Conservation (phyloP, 2,888 invertebrate genomes). For the Drosophila paramelanica region DNA sequence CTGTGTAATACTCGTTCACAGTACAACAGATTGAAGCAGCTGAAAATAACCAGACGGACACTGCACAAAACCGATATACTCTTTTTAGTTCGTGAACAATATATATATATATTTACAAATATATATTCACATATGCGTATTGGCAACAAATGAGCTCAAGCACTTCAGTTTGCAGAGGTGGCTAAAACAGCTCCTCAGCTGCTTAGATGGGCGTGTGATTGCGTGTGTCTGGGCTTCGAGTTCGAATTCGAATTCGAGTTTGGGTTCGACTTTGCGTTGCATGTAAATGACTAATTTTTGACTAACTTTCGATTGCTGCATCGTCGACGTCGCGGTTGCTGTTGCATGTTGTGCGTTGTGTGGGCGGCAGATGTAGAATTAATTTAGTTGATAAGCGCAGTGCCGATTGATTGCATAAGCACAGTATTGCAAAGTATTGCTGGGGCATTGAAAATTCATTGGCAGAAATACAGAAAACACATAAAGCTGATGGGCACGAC, state of each 20-base stretch:
- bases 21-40: no score
- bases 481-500: conserved; percentile 76
- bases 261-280: conserved; percentile 48
- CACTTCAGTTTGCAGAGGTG: conserved; percentile 43
- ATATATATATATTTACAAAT: neutral
- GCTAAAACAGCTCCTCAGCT: conserved; percentile 11
- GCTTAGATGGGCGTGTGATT: conserved; percentile 58
- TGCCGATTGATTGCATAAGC: conserved; percentile 58
- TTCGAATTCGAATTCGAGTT: conserved; percentile 11
- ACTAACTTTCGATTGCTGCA: conserved; percentile 70
- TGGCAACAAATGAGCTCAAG: conserved; percentile 25
- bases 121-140: conserved; percentile 33
- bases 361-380: conserved; percentile 73
- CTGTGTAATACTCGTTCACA: neutral
- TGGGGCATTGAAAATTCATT: conserved; percentile 57
- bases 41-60: neutral
- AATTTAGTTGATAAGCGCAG: conserved; percentile 72
- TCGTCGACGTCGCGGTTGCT: conserved; percentile 1
- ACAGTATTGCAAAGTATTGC: conserved; percentile 23
- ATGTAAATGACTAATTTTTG: conserved; percentile 79
- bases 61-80: neutral
- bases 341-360: conserved; percentile 20
- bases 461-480: conserved; percentile 38
- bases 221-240: conserved; percentile 36
- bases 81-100: neutral